Evolutionary conservation across 1,140 invertebrate species (phyloP).

Genomic region (Drosophila micromelanica): DNA sequence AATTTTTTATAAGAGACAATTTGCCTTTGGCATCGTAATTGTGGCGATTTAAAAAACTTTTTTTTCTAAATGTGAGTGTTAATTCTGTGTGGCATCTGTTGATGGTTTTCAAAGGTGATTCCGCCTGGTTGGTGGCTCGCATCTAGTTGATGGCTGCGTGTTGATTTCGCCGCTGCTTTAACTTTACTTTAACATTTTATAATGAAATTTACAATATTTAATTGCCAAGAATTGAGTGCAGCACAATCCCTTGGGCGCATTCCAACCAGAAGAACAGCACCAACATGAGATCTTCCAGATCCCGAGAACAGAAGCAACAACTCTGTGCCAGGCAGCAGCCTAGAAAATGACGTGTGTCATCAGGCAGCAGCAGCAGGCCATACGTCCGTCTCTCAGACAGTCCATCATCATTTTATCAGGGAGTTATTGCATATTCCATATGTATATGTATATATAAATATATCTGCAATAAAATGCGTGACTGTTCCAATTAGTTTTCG

Average conservation of each 20-base stretch:
- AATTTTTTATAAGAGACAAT: too few relatives aligned
- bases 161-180: not conserved
- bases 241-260: conserved; percentile 17
- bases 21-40: too few relatives aligned
- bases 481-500: conserved; percentile 62
- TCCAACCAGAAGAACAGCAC: conserved; percentile 13
- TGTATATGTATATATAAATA: conserved; percentile 9
- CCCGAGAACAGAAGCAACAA: conserved; percentile 24
- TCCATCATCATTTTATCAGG: conserved; percentile 16
- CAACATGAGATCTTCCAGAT: not conserved
- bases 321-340: not conserved
- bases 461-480: conserved; percentile 59
- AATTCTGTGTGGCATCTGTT: conserved; percentile 3
- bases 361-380: not conserved
- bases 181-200: conserved; percentile 41
- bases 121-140: not conserved
- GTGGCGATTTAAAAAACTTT: too few relatives aligned
- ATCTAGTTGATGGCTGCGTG: conserved; percentile 15
- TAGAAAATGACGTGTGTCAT: conserved; percentile 31
- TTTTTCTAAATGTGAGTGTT: not conserved
- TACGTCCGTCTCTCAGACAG: not conserved
- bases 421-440: conserved; percentile 2
- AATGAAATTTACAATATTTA: conserved; percentile 71
- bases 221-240: conserved; percentile 41
- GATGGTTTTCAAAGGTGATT: not conserved